phyloP scores from a whole-genome alignment of 2,113 vertebrate genomes.

The Etia nguti region DNA sequence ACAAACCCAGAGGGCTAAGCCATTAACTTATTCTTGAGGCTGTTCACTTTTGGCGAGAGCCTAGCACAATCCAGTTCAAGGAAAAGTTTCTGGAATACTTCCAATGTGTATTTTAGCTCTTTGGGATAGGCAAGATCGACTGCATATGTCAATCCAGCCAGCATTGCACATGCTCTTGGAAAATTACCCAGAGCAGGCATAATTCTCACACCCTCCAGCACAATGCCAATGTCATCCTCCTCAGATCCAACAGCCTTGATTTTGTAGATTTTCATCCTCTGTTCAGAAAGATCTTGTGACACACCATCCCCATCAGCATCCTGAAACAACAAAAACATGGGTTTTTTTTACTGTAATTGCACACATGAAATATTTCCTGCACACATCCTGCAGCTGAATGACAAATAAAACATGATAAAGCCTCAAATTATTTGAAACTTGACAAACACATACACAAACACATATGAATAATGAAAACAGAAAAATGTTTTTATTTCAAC shows the following conservation, averaged over 20 bases:
- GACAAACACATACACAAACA: no score
- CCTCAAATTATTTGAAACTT: no score
- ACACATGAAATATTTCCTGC: background rate
- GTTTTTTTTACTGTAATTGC: background rate
- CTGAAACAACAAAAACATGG: background rate
- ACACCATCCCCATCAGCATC: background rate
- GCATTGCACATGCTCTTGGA: background rate
- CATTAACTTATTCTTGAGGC: background rate
- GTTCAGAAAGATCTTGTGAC: no score
- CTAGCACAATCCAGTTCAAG: background rate
- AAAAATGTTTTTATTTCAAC: background rate
- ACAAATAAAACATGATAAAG: no score
- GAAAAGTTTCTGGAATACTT: background rate
- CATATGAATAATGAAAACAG: background rate
- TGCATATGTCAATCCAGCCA: background rate
- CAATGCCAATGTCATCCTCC: no score
- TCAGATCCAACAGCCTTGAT: no score
- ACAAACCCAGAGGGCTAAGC: no score
- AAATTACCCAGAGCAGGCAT: background rate
- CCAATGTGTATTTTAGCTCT: background rate
- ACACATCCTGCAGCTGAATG: no score
- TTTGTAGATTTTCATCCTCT: no score
- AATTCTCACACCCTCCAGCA: no score
- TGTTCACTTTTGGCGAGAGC: background rate
- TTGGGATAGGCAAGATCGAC: no score